These are phyloP conservation scores for Coecobrya sp. DNA, from an alignment of 2,888 invertebrate species.

Conservation along the genomic window DNA sequence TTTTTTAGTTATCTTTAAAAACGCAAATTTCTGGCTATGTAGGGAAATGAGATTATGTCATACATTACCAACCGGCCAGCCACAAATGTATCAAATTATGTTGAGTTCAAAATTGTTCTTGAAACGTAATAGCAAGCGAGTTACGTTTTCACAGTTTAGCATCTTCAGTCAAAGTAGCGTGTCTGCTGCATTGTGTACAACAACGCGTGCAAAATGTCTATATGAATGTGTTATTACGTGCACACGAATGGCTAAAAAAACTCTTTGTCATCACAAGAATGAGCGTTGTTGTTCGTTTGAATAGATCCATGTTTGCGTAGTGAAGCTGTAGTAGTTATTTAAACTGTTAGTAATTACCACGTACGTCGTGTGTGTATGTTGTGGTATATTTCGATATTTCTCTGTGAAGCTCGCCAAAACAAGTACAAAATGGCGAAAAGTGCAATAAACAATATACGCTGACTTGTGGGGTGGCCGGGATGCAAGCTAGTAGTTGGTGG, in stretches of 20 bases:
- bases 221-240: background rate
- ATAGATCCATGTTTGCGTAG: background rate
- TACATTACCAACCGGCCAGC: background rate
- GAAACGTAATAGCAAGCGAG: slow-evolving; percentile 1
- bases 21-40: background rate
- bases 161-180: slow-evolving; percentile 40
- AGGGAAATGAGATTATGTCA: slow-evolving; percentile 53
- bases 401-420: background rate
- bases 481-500: background rate
- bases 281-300: too few species aligned
- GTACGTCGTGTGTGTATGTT: too few species aligned
- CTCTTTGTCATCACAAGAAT: background rate
- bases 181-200: slow-evolving; percentile 19
- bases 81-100: background rate
- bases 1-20: slow-evolving; percentile 9
- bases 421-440: background rate
- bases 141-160: slow-evolving; percentile 10
- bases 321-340: background rate
- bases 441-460: background rate
- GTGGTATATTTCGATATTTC: background rate
- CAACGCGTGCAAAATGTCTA: background rate
- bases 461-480: background rate
- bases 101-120: slow-evolving; percentile 2
- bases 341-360: slow-evolving; percentile 18
- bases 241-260: background rate